Conservation (phyloP, 2,888 invertebrate species). For the Trissonchulus sp. region DNA sequence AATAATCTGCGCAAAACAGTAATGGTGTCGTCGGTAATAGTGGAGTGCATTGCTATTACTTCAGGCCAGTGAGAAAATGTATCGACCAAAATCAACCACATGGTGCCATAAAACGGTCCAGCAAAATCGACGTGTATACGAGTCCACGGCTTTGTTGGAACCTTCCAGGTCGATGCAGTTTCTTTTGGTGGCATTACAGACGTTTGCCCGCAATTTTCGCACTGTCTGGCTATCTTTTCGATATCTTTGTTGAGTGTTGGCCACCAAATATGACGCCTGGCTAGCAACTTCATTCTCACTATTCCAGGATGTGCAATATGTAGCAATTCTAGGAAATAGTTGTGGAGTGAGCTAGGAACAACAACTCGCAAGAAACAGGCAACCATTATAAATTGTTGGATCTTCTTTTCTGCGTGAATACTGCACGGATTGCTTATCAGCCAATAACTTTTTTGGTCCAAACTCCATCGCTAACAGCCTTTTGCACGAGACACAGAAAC, state of each 20-base stretch:
- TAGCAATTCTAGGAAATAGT: neutral
- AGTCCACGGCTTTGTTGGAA: neutral
- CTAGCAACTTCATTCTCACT: neutral
- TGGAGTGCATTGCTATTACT: neutral
- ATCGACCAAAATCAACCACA: constrained; percentile 12
- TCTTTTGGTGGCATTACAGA: neutral
- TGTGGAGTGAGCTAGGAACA: neutral
- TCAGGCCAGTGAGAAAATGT: neutral
- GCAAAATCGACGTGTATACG: constrained; percentile 1
- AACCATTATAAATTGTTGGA: too few species aligned
- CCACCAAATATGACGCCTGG: neutral
- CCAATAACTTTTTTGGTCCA: too few species aligned
- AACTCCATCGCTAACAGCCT: neutral
- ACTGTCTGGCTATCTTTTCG: neutral
- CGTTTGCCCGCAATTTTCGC: neutral
- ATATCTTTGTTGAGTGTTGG: neutral
- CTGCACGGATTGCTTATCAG: too few species aligned
- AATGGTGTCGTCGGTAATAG: neutral
- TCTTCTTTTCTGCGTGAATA: too few species aligned
- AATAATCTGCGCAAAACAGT: neutral
- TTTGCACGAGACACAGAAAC: too few species aligned
- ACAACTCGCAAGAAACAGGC: too few species aligned
- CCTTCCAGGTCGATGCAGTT: neutral
- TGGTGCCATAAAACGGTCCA: neutral
- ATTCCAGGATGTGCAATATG: neutral